Evolutionary conservation across 2,797 vertebrate species (phyloP), one percentile per base, ranked within the genome.

Genomic region (Hippopotamyrus pictus): DNA sequence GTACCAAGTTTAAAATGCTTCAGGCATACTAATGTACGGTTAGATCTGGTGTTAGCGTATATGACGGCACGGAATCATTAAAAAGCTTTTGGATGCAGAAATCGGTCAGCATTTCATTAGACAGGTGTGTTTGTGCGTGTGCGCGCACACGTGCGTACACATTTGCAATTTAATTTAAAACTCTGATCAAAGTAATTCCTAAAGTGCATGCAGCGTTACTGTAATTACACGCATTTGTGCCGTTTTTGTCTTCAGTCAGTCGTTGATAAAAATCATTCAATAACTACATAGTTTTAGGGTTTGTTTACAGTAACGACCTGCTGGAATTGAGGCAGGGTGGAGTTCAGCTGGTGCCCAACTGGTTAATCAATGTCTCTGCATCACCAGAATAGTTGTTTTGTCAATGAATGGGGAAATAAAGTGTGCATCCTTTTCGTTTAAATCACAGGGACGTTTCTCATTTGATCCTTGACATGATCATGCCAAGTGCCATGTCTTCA

Each of bases 171-270:
- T 96, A 95, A 96, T 96, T 92, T 95, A 93, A 95, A 91, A 92
- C 53, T 19, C 57, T 41, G 41, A 90, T 91, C 22, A 91, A 93
- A 90, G 94, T 95, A 95, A 93, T 95, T 96, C 96, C 96, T 95
- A 94, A 95, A 92, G 94, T 96, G 96, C 96, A 97, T 97, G 96
- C 96, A 94, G 93, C 93, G 94, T 95, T 95, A 94, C 95, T 92
- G 94, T 96, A 96, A 95, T 95, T 96, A 95, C 95, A 92, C 91
- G 62, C 91, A 93, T 92, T 95, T 96, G 95, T 95, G 95, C 95
- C 94, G 95, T 97, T 96, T 95, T 96, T 96, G 95, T 94, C 94
- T 95, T 95, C 94, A 96, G 95, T 96, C 96, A 94, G 95, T 79
- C 12, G 17, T 44, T 44, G 54, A 57, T 57, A n/a, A 57, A 54